These are phyloP conservation scores for Enhydra lutris DNA, from an alignment of 2,113 vertebrate genomes.

Conservation along the genomic window DNA sequence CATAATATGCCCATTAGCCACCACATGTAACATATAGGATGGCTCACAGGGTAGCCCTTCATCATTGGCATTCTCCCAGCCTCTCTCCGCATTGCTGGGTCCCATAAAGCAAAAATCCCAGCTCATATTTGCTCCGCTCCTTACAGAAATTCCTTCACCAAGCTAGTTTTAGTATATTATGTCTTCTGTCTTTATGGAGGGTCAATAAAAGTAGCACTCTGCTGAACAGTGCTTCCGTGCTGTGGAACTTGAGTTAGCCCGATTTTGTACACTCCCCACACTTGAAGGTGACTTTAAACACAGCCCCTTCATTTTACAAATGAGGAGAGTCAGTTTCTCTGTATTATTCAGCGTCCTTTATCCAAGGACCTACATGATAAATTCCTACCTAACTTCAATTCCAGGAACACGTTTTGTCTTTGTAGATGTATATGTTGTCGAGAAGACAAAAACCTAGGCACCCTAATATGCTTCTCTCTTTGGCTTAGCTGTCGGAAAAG, in stretches of 20 bases:
- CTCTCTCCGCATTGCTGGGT: not conserved
- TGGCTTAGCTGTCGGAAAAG: slow-evolving; percentile 43
- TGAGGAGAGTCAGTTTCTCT: not conserved
- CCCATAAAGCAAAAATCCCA: not conserved
- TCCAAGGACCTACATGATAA: not conserved
- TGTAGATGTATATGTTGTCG: slow-evolving; percentile 33
- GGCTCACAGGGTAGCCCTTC: not conserved
- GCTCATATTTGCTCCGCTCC: not conserved
- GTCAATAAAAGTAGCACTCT: not conserved
- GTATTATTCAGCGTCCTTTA: not conserved
- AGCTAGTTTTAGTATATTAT: not conserved
- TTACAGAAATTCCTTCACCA: not conserved
- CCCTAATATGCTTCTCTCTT: slow-evolving; percentile 31
- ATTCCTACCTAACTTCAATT: slow-evolving; percentile 48
- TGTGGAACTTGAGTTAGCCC: not conserved
- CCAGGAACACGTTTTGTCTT: not conserved
- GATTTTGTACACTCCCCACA: not conserved
- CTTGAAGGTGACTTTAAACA: not conserved
- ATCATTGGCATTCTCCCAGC: not conserved
- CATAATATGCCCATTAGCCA: no score
- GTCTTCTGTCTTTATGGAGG: not conserved
- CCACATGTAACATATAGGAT: fast-evolving
- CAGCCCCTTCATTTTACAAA: not conserved
- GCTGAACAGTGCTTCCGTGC: not conserved
- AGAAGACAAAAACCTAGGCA: slow-evolving; percentile 37